Percentiles rank a stretch among this genome's conserved stretches.
phyloP scores from a whole-genome alignment of 2,888 invertebrate genomes.

The Eurytoma adleriae region DNA sequence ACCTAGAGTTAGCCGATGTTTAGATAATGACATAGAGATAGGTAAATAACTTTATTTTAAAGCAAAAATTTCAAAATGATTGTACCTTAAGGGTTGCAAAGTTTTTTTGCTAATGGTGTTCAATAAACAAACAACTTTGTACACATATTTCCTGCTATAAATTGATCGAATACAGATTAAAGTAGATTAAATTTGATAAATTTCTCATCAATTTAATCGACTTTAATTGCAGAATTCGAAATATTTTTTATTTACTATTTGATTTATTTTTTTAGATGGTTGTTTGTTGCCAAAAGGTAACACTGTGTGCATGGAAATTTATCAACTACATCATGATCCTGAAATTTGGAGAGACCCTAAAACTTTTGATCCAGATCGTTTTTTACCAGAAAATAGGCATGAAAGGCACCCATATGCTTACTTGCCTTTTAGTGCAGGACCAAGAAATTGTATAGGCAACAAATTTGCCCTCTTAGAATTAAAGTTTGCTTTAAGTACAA shows the following conservation, averaged over 20 bases:
- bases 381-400: slow-evolving; percentile 71
- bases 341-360: slow-evolving; percentile 76
- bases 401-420: slow-evolving; percentile 68
- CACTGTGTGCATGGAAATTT: slow-evolving; percentile 72
- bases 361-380: slow-evolving; percentile 75
- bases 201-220: too few relatives aligned
- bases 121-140: too few relatives aligned
- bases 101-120: too few relatives aligned
- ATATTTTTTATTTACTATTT: too few relatives aligned
- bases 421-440: slow-evolving; percentile 71
- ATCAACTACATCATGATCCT: slow-evolving; percentile 76
- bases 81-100: too few relatives aligned
- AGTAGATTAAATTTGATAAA: too few relatives aligned
- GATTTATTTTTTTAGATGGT: slow-evolving; percentile 65
- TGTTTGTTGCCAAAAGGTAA: slow-evolving; percentile 74
- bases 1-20: slow-evolving; percentile 76
- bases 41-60: too few relatives aligned
- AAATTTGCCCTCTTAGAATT: slow-evolving; percentile 64
- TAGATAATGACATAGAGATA: slow-evolving; percentile 75
- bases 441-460: slow-evolving; percentile 70
- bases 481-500: slow-evolving; percentile 62
- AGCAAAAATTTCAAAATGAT: too few relatives aligned
- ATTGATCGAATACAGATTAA: too few relatives aligned
- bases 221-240: too few relatives aligned
- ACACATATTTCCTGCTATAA: too few relatives aligned